Base-by-base conservation (phyloP, 2,888 invertebrate genomes). In the Falcaria lacertinaria region DNA sequence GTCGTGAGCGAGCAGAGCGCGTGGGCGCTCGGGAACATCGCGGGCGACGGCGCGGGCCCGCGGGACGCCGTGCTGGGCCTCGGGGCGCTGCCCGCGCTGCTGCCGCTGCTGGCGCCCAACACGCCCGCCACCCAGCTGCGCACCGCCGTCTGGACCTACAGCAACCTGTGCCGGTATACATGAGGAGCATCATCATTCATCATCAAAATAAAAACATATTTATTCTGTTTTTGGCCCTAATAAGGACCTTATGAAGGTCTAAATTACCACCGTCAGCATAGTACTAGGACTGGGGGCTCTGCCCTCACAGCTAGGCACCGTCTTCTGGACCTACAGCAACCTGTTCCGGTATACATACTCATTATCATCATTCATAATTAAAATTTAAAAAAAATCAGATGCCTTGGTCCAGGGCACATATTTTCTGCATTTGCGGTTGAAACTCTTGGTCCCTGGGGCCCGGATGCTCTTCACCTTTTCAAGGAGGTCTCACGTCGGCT, bases 1-100 rank as follows among this genome's bases (percentile, higher is more conserved):
- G 92, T 94, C 54, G 94, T 99, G 1, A 94, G 95, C 0, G 98
- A 98, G 69, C 98, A 98, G 78, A 94, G 97, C n/a, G 96, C 98
- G 0, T 98, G 96, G 99, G 98, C 98, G 0, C 88, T 98, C n/a
- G 97, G 98, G 53, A 99, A 99, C 84, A 97, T 99, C 61, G 98
- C 98, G 6, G 98, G 98, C 28, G 96, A 97, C 76, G 96, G 96
- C 0, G 91, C 96, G 0, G 83, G 80, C 11, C 91, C 96, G 0
- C 90, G 99, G 36, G 98, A 99, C 82, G 81, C 92, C 43, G 96
- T 98, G 35, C 92, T 99, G 5, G 72, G 78, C 0, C 80, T 91
- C 46, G 94, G 94, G 13, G 93, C 95, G 17, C 86, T 98, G 57
- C 91, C 93, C 0, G 92, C 94, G 4, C 80, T 98, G 13, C 71